Evolutionary conservation across 2,888 invertebrate species (phyloP).

Genomic region (Torymus texanus): DNA sequence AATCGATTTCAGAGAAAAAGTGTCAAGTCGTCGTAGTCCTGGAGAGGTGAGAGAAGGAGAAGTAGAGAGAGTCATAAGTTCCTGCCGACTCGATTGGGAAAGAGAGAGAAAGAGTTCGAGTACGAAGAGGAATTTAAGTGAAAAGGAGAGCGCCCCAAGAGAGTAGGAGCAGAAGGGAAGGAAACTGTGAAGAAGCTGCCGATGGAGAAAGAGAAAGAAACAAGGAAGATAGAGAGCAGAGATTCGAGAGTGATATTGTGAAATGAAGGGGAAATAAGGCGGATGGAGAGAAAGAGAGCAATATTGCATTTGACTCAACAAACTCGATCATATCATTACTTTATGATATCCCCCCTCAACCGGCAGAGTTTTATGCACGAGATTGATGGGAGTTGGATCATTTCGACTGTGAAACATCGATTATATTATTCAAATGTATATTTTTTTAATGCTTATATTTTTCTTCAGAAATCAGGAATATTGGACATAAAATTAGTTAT

Average conservation of each 20-base stretch:
- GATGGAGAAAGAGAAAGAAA: not conserved
- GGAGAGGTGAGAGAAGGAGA: not conserved
- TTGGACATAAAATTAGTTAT: no score
- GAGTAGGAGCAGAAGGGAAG: not conserved
- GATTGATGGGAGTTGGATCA: no score
- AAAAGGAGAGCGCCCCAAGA: not conserved
- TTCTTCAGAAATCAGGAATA: no score
- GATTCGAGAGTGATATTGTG: not conserved
- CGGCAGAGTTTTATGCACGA: not conserved
- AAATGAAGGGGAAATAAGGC: not conserved
- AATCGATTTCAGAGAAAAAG: conserved; percentile 47
- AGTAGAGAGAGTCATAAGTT: conserved; percentile 15
- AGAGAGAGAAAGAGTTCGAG: not conserved
- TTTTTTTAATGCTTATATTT: no score
- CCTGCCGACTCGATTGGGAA: not conserved
- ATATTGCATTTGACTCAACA: not conserved
- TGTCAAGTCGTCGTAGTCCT: conserved; percentile 4
- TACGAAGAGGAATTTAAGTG: conserved; percentile 5
- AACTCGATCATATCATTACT: not conserved
- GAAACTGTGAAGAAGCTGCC: not conserved
- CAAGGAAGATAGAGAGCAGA: not conserved
- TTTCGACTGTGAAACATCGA: no score
- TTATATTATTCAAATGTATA: no score
- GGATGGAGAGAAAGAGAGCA: not conserved
- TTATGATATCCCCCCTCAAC: not conserved